Evolutionary conservation across 2,797 vertebrate genomes (phyloP), one percentile per base, ranked within the genome.

Genomic region (Tinamus major): DNA sequence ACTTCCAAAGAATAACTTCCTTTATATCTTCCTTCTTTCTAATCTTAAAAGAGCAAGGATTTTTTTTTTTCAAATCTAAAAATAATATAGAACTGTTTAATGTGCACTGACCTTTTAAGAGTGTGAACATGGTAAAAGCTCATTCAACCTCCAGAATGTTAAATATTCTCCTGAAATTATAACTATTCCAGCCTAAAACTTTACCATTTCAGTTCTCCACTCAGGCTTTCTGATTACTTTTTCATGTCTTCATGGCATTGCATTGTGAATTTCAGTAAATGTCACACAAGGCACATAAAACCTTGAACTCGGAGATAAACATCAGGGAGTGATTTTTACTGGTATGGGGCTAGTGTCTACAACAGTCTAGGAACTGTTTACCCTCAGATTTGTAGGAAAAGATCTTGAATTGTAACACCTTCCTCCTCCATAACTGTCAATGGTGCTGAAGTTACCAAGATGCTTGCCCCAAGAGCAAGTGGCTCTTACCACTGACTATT

Each of bases 251-350:
- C 0, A 0, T 68, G 33, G 3, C 13, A 87, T 11, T 61, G 4
- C 77, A 92, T 90, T 27, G 4, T 79, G 46, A 79, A 65, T 79
- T 75, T 35, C 27, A 68, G 63, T 90, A 69, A 55, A 79, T 51
- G 8, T 70, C 86, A 48, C 46, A 33, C 20, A 1, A 2, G 5
- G 15, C 48, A 67, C 19, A 74, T 13, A 51, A 58, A 74, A 44
- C 16, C 59, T 8, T 74, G 29, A 83, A 24, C n/a, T 85, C 12
- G 13, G 4, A 77, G 51, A 44, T 41, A 33, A 94, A 41, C 71
- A 8, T 4, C 16, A 65, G 5, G 2, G 2, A 77, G 10, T 48
- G 59, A 61, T 59, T 56, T 88, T 9, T 82, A 51, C 24, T 64
- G 14, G 7, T 71, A 35, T 79, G 17, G 7, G 1, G 11, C 59